phyloP scores from a whole-genome alignment of 2,797 vertebrate species.

The Nannoperca obscura region DNA sequence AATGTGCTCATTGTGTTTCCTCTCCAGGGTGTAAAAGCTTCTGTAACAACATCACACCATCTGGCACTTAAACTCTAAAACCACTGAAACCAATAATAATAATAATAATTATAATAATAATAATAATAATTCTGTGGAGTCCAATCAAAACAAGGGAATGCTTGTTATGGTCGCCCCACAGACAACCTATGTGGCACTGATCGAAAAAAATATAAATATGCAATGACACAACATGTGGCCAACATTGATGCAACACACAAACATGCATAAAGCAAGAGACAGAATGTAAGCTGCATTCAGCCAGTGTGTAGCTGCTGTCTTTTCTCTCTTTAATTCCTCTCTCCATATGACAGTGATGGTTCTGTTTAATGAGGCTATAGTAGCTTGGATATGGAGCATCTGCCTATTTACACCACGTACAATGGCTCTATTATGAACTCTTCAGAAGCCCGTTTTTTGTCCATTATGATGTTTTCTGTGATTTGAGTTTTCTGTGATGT shows the following conservation, averaged over 20 bases:
- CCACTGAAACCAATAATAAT: slow-evolving; percentile 6
- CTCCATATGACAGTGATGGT: slow-evolving; percentile 40
- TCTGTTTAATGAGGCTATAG: slow-evolving; percentile 40
- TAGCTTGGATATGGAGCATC: slow-evolving; percentile 27
- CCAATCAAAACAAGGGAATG: slow-evolving; percentile 9
- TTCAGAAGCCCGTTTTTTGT: slow-evolving; percentile 14
- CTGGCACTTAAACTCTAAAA: slow-evolving; percentile 27
- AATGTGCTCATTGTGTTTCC: slow-evolving; percentile 21
- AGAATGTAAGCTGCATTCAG: slow-evolving; percentile 11
- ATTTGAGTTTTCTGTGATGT: background rate
- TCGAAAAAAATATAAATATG: slow-evolving; percentile 27
- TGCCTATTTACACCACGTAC: slow-evolving; percentile 50
- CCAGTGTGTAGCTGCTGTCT: slow-evolving; percentile 31
- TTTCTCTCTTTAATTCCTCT: slow-evolving; percentile 27
- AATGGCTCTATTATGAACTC: slow-evolving; percentile 22
- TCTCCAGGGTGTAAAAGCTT: background rate
- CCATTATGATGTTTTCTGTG: slow-evolving; percentile 16
- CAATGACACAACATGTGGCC: slow-evolving; percentile 25
- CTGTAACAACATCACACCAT: slow-evolving; percentile 36
- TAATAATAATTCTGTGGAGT: background rate
- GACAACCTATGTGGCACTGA: slow-evolving; percentile 15
- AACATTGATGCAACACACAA: background rate
- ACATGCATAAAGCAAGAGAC: slow-evolving; percentile 25
- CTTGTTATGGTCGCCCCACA: background rate
- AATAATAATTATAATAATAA: slow-evolving; percentile 1